These are phyloP conservation scores for Caenorhabditis sp. DNA, from an alignment of 2,888 invertebrate species.

Conservation along the genomic window DNA sequence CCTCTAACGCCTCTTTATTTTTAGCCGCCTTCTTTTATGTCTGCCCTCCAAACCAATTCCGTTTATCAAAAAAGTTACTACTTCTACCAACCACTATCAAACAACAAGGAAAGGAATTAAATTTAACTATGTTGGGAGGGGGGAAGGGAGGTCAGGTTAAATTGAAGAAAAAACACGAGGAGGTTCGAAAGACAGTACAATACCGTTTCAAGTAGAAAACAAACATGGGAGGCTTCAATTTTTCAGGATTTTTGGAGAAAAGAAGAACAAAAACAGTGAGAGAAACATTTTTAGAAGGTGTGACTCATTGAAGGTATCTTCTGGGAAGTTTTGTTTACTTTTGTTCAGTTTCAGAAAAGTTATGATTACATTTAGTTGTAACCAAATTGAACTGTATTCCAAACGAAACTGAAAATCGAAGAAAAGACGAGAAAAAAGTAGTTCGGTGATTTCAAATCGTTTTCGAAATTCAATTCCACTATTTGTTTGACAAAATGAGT, in stretches of 20 bases:
- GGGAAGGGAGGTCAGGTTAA: too few relatives aligned
- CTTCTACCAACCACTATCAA: neutral
- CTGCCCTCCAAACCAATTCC: neutral
- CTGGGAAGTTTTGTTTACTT: conserved; percentile 13
- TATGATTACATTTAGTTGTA: conserved; percentile 1
- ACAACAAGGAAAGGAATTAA: conserved; percentile 11
- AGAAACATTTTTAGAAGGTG: conserved; percentile 28
- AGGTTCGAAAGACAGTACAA: conserved; percentile 26
- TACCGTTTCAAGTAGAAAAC: conserved; percentile 59
- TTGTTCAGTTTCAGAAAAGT: conserved; percentile 3
- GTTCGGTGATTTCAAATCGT: too few relatives aligned
- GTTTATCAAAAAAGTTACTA: conserved; percentile 11
- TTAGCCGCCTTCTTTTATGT: conserved; percentile 12
- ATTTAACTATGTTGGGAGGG: conserved; percentile 21
- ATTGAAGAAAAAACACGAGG: conserved; percentile 2
- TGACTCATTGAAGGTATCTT: conserved; percentile 38
- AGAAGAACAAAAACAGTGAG: neutral
- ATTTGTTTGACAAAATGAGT: conserved; percentile 50
- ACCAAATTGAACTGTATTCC: conserved; percentile 16
- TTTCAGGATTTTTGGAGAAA: conserved; percentile 1
- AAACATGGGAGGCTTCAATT: conserved; percentile 31
- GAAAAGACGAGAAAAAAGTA: neutral
- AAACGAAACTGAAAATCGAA: neutral
- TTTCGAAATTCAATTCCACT: conserved; percentile 9
- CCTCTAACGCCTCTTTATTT: conserved; percentile 32